phyloP scores from a whole-genome alignment of 2,113 vertebrate genomes.

The Eclectus roratus region DNA sequence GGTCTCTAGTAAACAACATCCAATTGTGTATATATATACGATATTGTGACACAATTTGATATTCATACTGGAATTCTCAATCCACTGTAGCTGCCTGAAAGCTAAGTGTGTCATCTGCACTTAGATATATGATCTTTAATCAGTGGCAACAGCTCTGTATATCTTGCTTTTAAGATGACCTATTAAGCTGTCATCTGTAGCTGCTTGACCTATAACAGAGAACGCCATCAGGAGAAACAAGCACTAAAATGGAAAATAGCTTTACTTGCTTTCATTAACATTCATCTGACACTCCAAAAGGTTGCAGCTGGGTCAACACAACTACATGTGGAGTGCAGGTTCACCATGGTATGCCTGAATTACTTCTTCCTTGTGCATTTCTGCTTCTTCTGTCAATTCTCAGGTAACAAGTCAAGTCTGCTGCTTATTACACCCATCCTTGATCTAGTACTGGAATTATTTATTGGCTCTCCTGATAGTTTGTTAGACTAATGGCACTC shows the following conservation, averaged over 20 bases:
- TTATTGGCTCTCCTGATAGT: not conserved
- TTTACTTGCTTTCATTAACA: not conserved
- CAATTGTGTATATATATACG: not conserved
- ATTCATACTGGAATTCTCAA: not conserved
- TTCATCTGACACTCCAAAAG: not conserved
- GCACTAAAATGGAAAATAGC: not conserved
- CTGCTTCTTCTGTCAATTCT: not conserved
- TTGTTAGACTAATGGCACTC: not conserved
- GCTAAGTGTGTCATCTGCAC: not conserved
- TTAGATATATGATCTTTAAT: not conserved
- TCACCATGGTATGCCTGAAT: not conserved
- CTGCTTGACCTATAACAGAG: constrained; percentile 29
- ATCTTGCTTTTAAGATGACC: constrained; percentile 4
- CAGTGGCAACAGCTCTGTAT: not conserved
- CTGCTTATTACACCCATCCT: not conserved
- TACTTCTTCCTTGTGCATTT: not conserved
- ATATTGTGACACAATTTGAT: not conserved
- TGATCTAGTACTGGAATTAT: not conserved
- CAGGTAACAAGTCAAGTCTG: not conserved
- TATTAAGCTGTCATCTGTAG: constrained; percentile 25
- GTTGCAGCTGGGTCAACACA: not conserved
- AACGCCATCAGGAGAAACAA: not conserved
- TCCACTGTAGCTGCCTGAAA: not conserved
- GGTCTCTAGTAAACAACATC: not conserved
- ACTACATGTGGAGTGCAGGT: not conserved